These are phyloP conservation scores for Sebastes nivosus DNA, from an alignment of 2,797 vertebrate genomes.

Conservation along the genomic window DNA sequence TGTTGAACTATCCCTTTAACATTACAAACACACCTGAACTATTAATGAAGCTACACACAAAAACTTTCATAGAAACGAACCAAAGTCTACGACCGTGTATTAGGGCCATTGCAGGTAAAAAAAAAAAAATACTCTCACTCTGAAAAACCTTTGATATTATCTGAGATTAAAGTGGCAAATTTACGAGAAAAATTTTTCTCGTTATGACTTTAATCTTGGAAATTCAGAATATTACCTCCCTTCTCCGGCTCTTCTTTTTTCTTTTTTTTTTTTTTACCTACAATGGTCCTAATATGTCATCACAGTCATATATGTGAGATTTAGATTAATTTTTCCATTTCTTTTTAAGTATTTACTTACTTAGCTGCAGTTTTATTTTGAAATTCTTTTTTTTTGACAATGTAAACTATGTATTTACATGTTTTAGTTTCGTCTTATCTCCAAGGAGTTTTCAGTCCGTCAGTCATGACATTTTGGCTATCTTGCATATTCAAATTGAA, in stretches of 20 bases:
- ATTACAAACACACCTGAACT: slow-evolving; percentile 2
- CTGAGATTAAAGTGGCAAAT: too few species aligned
- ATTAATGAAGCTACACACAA: background rate
- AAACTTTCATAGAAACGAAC: slow-evolving; percentile 3
- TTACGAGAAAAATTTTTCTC: too few species aligned
- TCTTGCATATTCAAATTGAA: slow-evolving; percentile 1
- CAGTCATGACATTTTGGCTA: slow-evolving; percentile 28
- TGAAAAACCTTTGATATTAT: too few species aligned
- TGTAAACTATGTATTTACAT: background rate
- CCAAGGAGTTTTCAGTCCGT: background rate
- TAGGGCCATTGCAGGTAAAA: too few species aligned
- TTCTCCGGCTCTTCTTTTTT: too few species aligned
- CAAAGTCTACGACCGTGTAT: background rate
- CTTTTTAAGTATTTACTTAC: background rate
- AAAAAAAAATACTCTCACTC: too few species aligned
- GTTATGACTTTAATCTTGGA: too few species aligned
- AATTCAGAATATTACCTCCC: too few species aligned
- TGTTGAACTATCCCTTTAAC: background rate
- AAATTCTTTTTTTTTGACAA: background rate
- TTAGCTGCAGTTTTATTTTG: background rate
- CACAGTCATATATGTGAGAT: background rate
- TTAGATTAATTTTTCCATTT: background rate
- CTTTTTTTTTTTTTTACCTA: too few species aligned
- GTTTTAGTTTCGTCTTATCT: background rate
- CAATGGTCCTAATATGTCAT: too few species aligned